A percentile compares a stretch with the other conserved stretches of the same genome.
phyloP scores from a whole-genome alignment of 2,113 vertebrate genomes.

The Merops nubicus region DNA sequence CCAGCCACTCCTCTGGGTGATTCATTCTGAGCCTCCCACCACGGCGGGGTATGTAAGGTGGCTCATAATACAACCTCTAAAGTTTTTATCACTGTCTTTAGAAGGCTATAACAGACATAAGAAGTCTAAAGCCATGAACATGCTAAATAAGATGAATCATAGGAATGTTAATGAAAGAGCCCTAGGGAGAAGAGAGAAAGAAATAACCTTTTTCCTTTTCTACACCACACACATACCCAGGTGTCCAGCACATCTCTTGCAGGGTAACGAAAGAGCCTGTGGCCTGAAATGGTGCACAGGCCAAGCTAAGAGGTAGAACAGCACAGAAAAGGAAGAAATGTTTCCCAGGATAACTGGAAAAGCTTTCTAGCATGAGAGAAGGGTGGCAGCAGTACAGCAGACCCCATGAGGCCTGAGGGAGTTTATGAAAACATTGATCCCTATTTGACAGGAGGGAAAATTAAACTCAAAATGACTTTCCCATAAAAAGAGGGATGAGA shows the following conservation, averaged over 20 bases:
- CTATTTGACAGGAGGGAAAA: not conserved
- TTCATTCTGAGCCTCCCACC: not conserved
- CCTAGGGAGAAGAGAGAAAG: not conserved
- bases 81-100: not conserved
- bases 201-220: not conserved
- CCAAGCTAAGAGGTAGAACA: not conserved
- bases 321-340: not conserved
- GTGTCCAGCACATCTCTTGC: not conserved
- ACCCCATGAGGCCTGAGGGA: not conserved
- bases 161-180: not conserved
- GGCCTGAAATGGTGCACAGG: not conserved
- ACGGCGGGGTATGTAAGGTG: accelerated
- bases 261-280: accelerated
- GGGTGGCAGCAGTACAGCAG: not conserved
- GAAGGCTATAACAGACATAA: not conserved
- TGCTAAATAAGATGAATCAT: not conserved
- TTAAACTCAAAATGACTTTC: not conserved
- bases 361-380: not conserved
- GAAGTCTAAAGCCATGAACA: not conserved
- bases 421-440: not conserved
- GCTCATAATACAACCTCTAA: accelerated
- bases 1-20: not conserved
- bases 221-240: accelerated
- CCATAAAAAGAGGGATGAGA: not conserved
- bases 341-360: not conserved